Percentiles rank a stretch among this genome's conserved stretches.
Evolutionary conservation across 2,888 invertebrate species (phyloP).

Genomic region (Drosophila phalerata): DNA sequence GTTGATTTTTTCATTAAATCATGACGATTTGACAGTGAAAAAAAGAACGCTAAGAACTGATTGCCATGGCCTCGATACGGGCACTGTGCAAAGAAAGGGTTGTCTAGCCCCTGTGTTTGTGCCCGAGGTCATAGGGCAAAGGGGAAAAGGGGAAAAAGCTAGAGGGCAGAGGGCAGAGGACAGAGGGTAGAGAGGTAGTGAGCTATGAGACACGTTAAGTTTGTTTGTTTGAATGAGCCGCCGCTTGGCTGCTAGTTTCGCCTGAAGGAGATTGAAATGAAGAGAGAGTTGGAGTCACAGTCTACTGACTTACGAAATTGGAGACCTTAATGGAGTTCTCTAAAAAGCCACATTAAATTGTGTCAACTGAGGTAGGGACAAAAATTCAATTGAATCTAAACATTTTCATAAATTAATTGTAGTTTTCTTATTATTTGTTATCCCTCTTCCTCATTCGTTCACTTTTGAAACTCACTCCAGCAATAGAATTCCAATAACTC

Average conservation of each 20-base stretch:
- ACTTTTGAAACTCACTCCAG: background rate
- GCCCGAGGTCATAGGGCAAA: slow-evolving; percentile 43
- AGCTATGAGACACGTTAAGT: slow-evolving; percentile 56
- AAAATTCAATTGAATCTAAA: no score
- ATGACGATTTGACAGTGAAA: slow-evolving; percentile 77
- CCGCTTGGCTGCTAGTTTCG: slow-evolving; percentile 29
- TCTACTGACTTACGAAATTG: slow-evolving; percentile 43
- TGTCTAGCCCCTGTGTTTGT: slow-evolving; percentile 54
- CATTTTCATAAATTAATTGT: background rate
- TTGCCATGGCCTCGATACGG: slow-evolving; percentile 63
- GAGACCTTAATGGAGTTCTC: slow-evolving; percentile 12
- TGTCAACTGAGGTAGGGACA: no score
- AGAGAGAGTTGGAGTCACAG: background rate
- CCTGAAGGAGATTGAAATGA: slow-evolving; percentile 26
- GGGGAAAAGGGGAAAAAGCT: background rate
- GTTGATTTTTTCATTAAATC: slow-evolving; percentile 79
- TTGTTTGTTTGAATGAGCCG: slow-evolving; percentile 61
- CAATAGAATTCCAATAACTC: slow-evolving; percentile 46
- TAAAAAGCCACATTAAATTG: background rate
- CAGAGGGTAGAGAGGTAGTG: slow-evolving; percentile 18
- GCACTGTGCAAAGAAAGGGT: slow-evolving; percentile 73
- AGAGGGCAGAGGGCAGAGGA: slow-evolving; percentile 9
- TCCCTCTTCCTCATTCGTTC: slow-evolving; percentile 31
- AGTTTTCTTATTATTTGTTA: background rate
- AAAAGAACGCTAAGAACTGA: slow-evolving; percentile 30